Conservation (phyloP, 2,888 invertebrate species). For the Hydropsyche betteni region DNA sequence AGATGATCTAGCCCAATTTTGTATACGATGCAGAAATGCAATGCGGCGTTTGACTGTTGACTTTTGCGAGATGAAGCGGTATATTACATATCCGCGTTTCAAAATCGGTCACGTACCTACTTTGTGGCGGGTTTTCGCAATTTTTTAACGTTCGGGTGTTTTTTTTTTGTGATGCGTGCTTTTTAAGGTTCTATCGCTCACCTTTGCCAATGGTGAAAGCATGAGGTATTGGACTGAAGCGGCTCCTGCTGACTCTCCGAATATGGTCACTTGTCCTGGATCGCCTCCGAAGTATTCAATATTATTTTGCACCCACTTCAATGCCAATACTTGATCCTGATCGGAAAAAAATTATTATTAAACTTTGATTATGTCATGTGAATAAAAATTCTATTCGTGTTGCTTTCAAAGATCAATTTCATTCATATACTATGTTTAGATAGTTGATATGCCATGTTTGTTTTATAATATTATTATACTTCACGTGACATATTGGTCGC, state of each 20-base stretch:
- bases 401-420: background rate
- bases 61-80: background rate
- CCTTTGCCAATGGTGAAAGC: slow-evolving; percentile 66
- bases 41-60: background rate
- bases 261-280: slow-evolving; percentile 66
- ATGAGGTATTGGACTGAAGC: slow-evolving; percentile 69
- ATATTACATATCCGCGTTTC: slow-evolving; percentile 12
- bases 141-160: slow-evolving; percentile 39
- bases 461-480: too few relatives aligned
- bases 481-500: too few relatives aligned
- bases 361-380: background rate
- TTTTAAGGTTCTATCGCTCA: slow-evolving; percentile 51
- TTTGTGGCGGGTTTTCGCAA: slow-evolving; percentile 42
- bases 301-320: slow-evolving; percentile 70
- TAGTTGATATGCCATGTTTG: background rate
- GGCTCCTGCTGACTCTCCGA: slow-evolving; percentile 71
- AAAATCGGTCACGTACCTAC: slow-evolving; percentile 15
- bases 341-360: background rate
- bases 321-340: slow-evolving; percentile 69
- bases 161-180: slow-evolving; percentile 21
- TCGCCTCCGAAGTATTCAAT: slow-evolving; percentile 70
- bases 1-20: too few relatives aligned
- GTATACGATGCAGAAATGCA: too few relatives aligned
- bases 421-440: background rate
- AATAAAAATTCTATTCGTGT: too few relatives aligned